phyloP scores from a whole-genome alignment of 2,113 vertebrate genomes.

The cattle (Bos taurus) region DNA sequence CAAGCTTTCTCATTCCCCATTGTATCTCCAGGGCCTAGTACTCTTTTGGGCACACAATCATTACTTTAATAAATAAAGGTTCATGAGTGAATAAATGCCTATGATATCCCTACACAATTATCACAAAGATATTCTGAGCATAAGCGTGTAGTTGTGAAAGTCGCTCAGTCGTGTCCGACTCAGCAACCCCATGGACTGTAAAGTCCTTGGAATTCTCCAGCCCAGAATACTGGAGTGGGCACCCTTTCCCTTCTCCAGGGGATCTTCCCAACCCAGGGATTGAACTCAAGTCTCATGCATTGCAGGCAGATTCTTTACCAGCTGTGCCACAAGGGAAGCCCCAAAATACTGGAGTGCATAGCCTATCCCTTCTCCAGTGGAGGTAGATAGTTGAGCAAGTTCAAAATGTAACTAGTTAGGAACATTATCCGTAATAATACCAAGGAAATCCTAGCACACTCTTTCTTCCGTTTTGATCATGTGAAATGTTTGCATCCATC shows the following conservation, averaged over 20 bases:
- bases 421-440: background rate
- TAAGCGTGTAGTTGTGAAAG: background rate
- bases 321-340: background rate
- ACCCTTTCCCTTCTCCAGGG: background rate
- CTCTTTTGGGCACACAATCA: background rate
- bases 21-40: background rate
- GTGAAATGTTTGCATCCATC: background rate
- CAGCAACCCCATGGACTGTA: background rate
- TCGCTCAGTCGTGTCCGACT: background rate
- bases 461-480: background rate
- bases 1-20: background rate
- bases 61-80: background rate
- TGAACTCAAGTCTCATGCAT: background rate
- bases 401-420: background rate
- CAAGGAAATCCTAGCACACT: background rate
- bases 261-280: background rate
- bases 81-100: background rate
- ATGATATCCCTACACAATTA: background rate
- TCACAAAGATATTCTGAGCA: background rate
- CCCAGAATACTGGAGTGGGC: background rate
- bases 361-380: background rate
- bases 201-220: background rate
- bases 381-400: background rate
- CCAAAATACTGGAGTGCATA: background rate
- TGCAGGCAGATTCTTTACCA: background rate